Evolutionary conservation across 1,140 invertebrate genomes (phyloP).

Genomic region (Patella vulgata): DNA sequence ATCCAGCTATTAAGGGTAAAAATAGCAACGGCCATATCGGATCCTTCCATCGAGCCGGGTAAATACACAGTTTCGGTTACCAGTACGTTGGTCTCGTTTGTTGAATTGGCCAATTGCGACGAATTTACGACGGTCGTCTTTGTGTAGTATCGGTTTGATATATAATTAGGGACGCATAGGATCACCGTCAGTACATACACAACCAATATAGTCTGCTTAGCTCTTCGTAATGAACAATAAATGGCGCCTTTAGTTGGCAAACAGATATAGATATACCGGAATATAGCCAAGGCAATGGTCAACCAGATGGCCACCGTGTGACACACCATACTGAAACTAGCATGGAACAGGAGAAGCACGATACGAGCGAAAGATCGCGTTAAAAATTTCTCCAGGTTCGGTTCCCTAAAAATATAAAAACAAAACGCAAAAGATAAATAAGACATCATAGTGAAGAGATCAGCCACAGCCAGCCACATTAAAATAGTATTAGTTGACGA

Average conservation of each 20-base stretch:
- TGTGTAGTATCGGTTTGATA: slow-evolving; percentile 67
- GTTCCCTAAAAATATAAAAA: slow-evolving; percentile 60
- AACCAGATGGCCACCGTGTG: slow-evolving; percentile 94
- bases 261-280: slow-evolving; percentile 88
- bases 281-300: slow-evolving; percentile 89
- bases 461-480: slow-evolving; percentile 83
- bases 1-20: slow-evolving; percentile 58
- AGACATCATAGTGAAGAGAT: slow-evolving; percentile 88
- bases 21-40: slow-evolving; percentile 3
- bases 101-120: too few species aligned
- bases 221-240: slow-evolving; percentile 80
- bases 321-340: slow-evolving; percentile 79
- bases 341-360: slow-evolving; percentile 47
- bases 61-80: too few species aligned
- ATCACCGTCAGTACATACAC: slow-evolving; percentile 79
- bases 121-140: slow-evolving; percentile 83
- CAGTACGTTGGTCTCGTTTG: too few species aligned
- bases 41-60: too few species aligned
- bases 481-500: slow-evolving; percentile 84
- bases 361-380: slow-evolving; percentile 42
- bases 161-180: slow-evolving; percentile 81
- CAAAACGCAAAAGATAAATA: slow-evolving; percentile 86
- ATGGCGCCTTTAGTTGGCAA: slow-evolving; percentile 76
- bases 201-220: slow-evolving; percentile 76
- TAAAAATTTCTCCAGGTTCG: slow-evolving; percentile 23